These are phyloP conservation scores for Okapia johnstoni DNA, from an alignment of 2,113 vertebrate genomes.

Conservation along the genomic window DNA sequence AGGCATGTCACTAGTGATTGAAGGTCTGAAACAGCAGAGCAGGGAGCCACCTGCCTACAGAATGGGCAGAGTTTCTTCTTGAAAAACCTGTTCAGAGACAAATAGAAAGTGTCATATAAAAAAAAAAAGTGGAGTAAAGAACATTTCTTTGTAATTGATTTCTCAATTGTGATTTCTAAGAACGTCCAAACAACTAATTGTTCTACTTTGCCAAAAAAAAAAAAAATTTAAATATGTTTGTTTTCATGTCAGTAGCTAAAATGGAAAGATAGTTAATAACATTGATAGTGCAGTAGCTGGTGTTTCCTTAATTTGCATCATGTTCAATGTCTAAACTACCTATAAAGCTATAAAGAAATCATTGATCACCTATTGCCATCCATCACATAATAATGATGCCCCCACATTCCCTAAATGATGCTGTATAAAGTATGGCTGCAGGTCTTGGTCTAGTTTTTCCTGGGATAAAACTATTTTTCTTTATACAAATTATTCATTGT, in stretches of 20 bases:
- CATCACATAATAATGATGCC: background rate
- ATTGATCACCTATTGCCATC: background rate
- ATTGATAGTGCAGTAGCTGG: background rate
- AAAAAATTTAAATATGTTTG: background rate
- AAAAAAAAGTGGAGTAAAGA: background rate
- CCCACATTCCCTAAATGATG: background rate
- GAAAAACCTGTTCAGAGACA: conserved; percentile 54
- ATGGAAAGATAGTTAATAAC: conserved; percentile 8
- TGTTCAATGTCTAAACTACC: background rate
- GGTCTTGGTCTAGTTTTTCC: background rate
- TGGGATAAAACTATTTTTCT: background rate
- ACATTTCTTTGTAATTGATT: conserved; percentile 40
- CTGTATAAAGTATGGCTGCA: background rate
- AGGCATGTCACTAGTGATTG: conserved; percentile 63
- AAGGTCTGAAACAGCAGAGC: conserved; percentile 55
- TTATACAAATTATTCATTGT: background rate
- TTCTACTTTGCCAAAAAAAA: background rate
- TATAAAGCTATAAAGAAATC: background rate
- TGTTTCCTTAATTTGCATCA: background rate
- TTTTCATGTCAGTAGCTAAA: conserved; percentile 42
- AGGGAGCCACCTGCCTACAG: conserved; percentile 48
- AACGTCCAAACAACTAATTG: conserved; percentile 38
- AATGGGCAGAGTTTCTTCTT: conserved; percentile 50
- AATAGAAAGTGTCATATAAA: conserved; percentile 4
- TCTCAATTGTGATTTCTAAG: conserved; percentile 39